Evolutionary conservation across 2,888 invertebrate genomes (phyloP).

Genomic region (Apantesis nais): DNA sequence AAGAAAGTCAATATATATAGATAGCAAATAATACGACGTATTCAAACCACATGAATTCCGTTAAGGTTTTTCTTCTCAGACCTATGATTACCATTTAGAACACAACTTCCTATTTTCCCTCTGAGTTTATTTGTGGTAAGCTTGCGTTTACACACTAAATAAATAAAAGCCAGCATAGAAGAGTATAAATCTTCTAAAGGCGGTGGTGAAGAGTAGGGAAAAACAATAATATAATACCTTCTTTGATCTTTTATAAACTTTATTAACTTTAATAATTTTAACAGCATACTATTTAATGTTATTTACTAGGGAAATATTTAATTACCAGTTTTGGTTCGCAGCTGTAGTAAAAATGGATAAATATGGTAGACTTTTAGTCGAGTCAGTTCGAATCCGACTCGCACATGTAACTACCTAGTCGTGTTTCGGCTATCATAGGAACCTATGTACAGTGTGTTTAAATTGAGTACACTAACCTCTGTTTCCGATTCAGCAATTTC

Average conservation of each 20-base stretch:
- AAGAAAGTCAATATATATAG: background rate
- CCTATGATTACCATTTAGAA: slow-evolving; percentile 8
- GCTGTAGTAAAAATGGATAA: too few relatives aligned
- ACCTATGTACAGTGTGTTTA: background rate
- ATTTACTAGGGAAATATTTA: background rate
- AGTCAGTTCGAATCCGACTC: background rate
- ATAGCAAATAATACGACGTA: background rate
- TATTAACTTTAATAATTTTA: background rate
- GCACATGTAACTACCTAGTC: background rate
- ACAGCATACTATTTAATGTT: background rate
- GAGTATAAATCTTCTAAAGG: slow-evolving; percentile 2
- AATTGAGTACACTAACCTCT: background rate
- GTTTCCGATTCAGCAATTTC: background rate
- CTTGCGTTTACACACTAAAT: background rate
- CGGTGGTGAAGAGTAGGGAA: slow-evolving; percentile 23
- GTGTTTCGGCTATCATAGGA: background rate
- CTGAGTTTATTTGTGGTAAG: slow-evolving; percentile 48
- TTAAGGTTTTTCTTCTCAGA: background rate
- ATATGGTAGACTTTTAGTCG: too few relatives aligned
- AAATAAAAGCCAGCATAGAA: background rate
- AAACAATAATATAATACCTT: background rate
- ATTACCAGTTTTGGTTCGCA: too few relatives aligned
- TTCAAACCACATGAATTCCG: slow-evolving; percentile 5
- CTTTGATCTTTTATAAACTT: background rate
- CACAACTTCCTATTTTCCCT: slow-evolving; percentile 45